These are phyloP conservation scores for Sclerurus mexicanus DNA, from an alignment of 2,113 vertebrate species.

Conservation along the genomic window DNA sequence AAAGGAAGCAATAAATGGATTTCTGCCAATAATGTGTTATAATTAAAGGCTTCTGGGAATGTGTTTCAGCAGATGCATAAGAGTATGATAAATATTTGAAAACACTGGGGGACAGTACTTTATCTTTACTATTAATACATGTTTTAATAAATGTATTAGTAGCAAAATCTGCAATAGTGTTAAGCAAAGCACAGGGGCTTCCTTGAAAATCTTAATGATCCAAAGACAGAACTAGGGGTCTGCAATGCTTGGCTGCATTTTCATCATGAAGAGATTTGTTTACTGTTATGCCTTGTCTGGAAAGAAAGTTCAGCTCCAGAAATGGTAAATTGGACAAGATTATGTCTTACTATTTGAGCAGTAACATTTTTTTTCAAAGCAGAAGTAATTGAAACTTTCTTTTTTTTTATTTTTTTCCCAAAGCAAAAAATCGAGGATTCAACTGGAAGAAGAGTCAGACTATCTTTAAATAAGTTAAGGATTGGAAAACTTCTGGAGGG, in stretches of 20 bases:
- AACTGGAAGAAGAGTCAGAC: not conserved
- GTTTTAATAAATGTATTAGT: not conserved
- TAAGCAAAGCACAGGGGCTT: not conserved
- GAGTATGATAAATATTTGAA: conserved; percentile 1
- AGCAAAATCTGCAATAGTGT: not conserved
- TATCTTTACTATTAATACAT: not conserved
- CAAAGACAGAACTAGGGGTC: not conserved
- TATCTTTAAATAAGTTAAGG: not conserved
- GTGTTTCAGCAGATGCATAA: not conserved
- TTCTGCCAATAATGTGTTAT: not conserved
- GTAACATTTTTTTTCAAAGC: not conserved
- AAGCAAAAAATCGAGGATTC: not conserved
- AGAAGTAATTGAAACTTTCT: not conserved
- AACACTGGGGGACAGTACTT: not conserved
- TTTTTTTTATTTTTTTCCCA: not conserved
- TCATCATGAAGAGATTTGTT: not conserved
- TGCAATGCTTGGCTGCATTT: not conserved
- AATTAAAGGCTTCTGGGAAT: conserved; percentile 7
- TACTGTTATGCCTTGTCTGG: not conserved
- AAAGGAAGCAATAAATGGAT: not conserved
- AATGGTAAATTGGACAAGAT: not conserved
- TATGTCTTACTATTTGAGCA: not conserved
- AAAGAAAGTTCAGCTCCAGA: not conserved
- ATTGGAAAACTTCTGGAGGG: not conserved
- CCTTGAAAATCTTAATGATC: not conserved